Evolutionary conservation across 2,797 vertebrate species (phyloP).

Genomic region (Dallia pectoralis): DNA sequence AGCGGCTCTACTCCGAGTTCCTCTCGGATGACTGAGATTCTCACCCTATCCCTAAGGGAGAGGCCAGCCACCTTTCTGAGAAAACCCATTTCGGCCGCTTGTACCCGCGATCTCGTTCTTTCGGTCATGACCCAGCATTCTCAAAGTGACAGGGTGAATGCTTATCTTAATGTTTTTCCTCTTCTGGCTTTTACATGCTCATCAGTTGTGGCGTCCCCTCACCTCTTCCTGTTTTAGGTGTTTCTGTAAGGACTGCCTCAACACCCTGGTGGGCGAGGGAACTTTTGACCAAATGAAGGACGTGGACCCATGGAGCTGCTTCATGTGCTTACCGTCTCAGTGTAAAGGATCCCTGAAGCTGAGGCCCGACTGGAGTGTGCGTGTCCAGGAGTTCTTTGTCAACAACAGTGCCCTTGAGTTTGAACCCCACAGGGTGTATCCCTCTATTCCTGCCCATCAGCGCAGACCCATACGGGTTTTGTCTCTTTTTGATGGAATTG

Average conservation of each 20-base stretch:
- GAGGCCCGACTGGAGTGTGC: slow-evolving; percentile 84
- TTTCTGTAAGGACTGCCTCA: slow-evolving; percentile 93
- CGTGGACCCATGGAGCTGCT: slow-evolving; percentile 93
- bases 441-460: slow-evolving; percentile 79
- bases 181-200: neutral
- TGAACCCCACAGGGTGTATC: slow-evolving; percentile 90
- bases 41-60: too few species aligned
- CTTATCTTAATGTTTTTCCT: neutral
- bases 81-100: too few species aligned
- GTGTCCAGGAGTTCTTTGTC: slow-evolving; percentile 88
- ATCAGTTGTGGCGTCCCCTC: neutral
- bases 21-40: too few species aligned
- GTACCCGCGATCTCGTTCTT: too few species aligned
- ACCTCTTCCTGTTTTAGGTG: slow-evolving; percentile 71
- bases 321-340: slow-evolving; percentile 81
- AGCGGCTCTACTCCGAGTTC: too few species aligned
- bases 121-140: too few species aligned
- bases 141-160: too few species aligned
- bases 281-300: slow-evolving; percentile 80
- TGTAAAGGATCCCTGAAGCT: slow-evolving; percentile 79
- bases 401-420: slow-evolving; percentile 86
- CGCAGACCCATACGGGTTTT: slow-evolving; percentile 86
- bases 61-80: too few species aligned
- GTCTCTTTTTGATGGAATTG: slow-evolving; percentile 91
- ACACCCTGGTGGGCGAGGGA: slow-evolving; percentile 81